Percentiles rank a stretch among this genome's conserved stretches.
Conservation (phyloP, 2,888 invertebrate species). For the Syrista parreyssii region DNA sequence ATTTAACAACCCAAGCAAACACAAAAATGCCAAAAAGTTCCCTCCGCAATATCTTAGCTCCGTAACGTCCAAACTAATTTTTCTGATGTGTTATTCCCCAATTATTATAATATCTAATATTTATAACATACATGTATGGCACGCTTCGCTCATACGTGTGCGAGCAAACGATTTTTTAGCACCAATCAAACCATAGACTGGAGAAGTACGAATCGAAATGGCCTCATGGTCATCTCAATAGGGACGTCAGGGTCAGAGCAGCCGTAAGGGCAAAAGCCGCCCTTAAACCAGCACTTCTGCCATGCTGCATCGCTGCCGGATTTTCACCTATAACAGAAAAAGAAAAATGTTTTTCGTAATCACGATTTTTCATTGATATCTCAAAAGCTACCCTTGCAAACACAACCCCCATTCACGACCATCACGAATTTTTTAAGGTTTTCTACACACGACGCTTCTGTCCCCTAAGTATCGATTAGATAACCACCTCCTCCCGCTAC, state of each 20-base stretch:
- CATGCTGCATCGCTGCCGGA: conserved; percentile 64
- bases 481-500: background rate
- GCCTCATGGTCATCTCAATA: conserved; percentile 63
- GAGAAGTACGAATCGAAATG: conserved; percentile 20
- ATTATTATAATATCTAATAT: conserved; percentile 18
- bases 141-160: conserved; percentile 10
- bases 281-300: conserved; percentile 44
- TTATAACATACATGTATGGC: conserved; percentile 19
- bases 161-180: conserved; percentile 28
- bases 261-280: conserved; percentile 50
- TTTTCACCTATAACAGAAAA: conserved; percentile 58
- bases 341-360: background rate
- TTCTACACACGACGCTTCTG: background rate
- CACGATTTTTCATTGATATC: background rate
- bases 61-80: background rate
- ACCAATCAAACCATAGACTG: conserved; percentile 40
- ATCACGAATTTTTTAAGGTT: background rate
- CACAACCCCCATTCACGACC: background rate
- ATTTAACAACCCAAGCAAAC: background rate
- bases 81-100: background rate
- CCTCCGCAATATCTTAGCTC: background rate
- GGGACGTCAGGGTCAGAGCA: conserved; percentile 46
- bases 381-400: background rate
- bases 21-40: background rate
- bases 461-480: background rate